Base-by-base conservation (phyloP, 2,113 vertebrate species). In the Atrichornis clamosus region DNA sequence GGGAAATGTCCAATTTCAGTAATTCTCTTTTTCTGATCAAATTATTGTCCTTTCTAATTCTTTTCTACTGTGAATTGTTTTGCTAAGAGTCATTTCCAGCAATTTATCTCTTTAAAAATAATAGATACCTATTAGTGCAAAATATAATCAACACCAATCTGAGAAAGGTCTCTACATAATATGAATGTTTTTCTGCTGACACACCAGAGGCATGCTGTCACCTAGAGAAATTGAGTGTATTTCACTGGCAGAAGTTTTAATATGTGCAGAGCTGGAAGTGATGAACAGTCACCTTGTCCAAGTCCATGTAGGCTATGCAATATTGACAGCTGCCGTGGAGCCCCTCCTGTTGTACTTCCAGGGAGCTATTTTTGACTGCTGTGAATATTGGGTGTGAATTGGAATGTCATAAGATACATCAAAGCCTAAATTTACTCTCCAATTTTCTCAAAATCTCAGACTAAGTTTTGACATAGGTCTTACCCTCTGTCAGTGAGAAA, bases 11-110 rank as follows among this genome's bases (percentile, higher is more conserved):
- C 55, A 81, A 10, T 94, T 97, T 85, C 90, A 84, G 77, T 95
- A 22, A 65, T 76, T 85, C 94, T 84, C 41, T 72, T 95, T 44
- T 89, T 85, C 72, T 80, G 37, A 86, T 84, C 56, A 93, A 82
- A 85, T 85, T 87, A 58, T 76, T 97, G 39, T 46, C 62, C 87
- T 89, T 85, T 86, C 52, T 84, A 77, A 72, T 86, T 80, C 21
- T 85, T 60, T 79, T 87, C 69, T 91, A n/a, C 21, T 52, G 49
- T 62, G 44, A 41, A 23, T 24, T 65, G 22, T 59, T 93, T 86
- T 74, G 13, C 41, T 65, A 47, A 39, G 49, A 84, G 12, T 84
- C 0, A 72, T 63, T 92, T 41, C 6, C 39, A 75, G 37, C 13
- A 87, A 60, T 56, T 64, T 82, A 37, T 42, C 37, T 58, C 17